A percentile compares a stretch with the other conserved stretches of the same genome.
Evolutionary conservation across 2,797 vertebrate species (phyloP).

Genomic region (Synaphobranchus kaupii): DNA sequence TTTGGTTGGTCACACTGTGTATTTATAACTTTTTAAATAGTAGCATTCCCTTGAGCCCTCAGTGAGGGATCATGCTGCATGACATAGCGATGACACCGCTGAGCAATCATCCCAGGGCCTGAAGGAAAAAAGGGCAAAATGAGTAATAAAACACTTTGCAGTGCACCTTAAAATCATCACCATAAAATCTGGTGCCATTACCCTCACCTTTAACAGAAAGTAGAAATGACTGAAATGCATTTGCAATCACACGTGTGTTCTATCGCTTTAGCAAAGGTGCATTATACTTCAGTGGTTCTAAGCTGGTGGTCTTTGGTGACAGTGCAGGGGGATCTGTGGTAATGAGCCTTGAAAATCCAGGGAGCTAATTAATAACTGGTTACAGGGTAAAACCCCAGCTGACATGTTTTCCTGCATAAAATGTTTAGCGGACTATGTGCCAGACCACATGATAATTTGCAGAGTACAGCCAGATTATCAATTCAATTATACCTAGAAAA

Average conservation of each 20-base stretch:
- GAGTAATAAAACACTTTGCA: slow-evolving; percentile 9
- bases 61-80: neutral
- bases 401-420: neutral
- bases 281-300: neutral
- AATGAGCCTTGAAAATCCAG: neutral
- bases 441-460: neutral
- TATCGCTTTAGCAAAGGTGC: neutral
- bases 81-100: neutral
- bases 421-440: neutral
- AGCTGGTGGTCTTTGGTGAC: neutral
- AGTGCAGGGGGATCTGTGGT: neutral
- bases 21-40: neutral
- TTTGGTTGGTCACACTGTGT: neutral
- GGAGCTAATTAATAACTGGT: slow-evolving; percentile 22
- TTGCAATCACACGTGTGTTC: neutral
- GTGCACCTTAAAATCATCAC: slow-evolving; percentile 11
- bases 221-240: neutral
- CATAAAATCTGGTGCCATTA: neutral
- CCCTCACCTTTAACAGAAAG: neutral
- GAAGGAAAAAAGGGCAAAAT: neutral
- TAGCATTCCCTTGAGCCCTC: neutral
- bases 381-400: neutral
- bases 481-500: neutral
- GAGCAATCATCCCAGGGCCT: neutral
- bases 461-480: neutral